Evolutionary conservation across 2,113 vertebrate genomes (phyloP).

Genomic region (Esox niger): DNA sequence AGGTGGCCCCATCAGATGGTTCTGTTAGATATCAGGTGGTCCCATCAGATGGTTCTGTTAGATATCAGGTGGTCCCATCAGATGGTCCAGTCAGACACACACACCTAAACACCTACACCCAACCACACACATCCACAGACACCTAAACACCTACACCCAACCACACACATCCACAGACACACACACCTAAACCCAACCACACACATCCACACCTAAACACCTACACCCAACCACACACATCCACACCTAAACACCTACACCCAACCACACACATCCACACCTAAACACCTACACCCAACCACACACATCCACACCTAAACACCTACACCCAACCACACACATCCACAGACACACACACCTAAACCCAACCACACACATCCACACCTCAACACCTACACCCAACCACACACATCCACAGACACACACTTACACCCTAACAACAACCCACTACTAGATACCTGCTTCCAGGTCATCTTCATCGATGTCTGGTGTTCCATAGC

Average conservation of each 20-base stretch:
- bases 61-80: no score
- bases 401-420: not conserved
- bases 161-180: not conserved
- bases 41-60: no score
- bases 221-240: not conserved
- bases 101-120: no score
- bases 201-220: no score
- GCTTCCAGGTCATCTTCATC: constrained; percentile 98
- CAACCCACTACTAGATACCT: constrained; percentile 57
- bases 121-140: not conserved
- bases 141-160: not conserved
- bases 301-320: no score
- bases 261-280: not conserved
- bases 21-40: no score
- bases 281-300: no score
- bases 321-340: no score
- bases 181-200: not conserved
- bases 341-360: no score
- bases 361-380: not conserved
- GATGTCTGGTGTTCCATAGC: constrained; percentile 93
- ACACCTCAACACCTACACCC: not conserved
- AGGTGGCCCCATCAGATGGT: no score
- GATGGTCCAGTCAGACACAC: no score
- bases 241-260: not conserved
- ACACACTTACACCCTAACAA: constrained; percentile 8